Evolutionary conservation across 2,888 invertebrate species (phyloP), one percentile per base, ranked within the genome.

Genomic region (Morpho deidamia): DNA sequence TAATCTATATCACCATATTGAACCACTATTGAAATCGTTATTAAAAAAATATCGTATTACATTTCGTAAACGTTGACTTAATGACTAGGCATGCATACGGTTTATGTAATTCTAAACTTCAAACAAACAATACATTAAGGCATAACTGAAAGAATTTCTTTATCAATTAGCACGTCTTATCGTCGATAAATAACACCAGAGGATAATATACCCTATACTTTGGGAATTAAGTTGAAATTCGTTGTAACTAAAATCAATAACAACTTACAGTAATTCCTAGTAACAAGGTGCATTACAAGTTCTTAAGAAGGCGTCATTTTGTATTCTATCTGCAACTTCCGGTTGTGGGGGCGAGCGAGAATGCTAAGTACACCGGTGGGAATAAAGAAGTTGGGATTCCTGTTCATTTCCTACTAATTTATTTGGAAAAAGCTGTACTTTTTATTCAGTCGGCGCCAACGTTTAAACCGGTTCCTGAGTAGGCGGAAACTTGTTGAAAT

Each of bases 321-420:
- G 68, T 71, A 81, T 82, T 72, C 81, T 59, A 62, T 48, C 59
- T 49, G 33, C 63, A 53, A 56, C 67, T 81, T 82, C 81, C 81
- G 78, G 57, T 39, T 8, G n/a, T 5, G 37, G 68, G 63, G 68
- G 55, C 67, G 68, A 56, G 61, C 35, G 56, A 67, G 72, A 71
- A 78, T 76, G 72, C 64, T 71, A 69, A 69, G 66, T 44, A 47
- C 61, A 63, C 59, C 52, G 64, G 65, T 76, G 74, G 69, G 74
- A 76, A 75, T 70, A 68, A 40, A 52, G 50, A 50, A 44, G 42
- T 12, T 44, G 12, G 11, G 14, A 35, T 42, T 46, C 42, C 38
- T 54, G 7, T 37, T 44, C 34, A 51, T 54, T 51, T 44, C 33
- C 47, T 48, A 11, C 46, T 38, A n/a, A 47, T 23, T 47, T 39